Percentiles rank a stretch among this genome's conserved stretches.
phyloP scores from a whole-genome alignment of 2,797 vertebrate species.

The Austrolebias charrua region DNA sequence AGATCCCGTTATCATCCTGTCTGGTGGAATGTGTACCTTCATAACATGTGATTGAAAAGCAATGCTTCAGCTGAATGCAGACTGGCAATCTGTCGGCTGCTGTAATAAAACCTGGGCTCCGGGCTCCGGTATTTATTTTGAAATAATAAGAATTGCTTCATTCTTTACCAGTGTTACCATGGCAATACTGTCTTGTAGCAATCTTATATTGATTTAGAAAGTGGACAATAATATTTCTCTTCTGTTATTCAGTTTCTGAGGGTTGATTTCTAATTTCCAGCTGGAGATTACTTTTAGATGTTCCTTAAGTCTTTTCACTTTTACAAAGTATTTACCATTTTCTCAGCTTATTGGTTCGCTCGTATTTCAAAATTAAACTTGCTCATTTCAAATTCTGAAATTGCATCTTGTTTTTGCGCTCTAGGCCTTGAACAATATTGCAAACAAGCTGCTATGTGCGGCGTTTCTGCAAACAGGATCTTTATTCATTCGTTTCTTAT shows the following conservation, averaged over 20 bases:
- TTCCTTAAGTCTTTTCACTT: constrained; percentile 98
- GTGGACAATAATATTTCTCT: constrained; percentile 99
- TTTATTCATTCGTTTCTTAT: constrained; percentile 27
- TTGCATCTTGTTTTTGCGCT: constrained; percentile 91
- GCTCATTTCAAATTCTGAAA: constrained; percentile 99
- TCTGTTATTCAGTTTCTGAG: constrained; percentile 97
- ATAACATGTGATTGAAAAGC: constrained; percentile 97
- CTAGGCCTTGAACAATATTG: constrained; percentile 92
- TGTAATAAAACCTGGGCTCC: constrained; percentile 99
- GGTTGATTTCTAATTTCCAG: constrained; percentile 99
- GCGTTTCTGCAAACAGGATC: constrained; percentile 77
- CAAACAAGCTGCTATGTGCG: constrained; percentile 72
- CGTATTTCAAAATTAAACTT: constrained; percentile 98
- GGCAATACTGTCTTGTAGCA: constrained; percentile 97
- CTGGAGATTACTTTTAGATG: constrained; percentile 99
- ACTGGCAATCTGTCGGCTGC: constrained; percentile 92
- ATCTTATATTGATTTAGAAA: constrained; percentile 99
- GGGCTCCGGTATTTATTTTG: constrained; percentile 98
- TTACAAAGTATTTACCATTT: constrained; percentile 89
- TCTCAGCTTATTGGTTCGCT: constrained; percentile 98
- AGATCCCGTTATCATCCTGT: constrained; percentile 84
- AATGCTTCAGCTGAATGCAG: constrained; percentile 97
- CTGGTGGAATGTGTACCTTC: constrained; percentile 92
- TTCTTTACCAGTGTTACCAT: constrained; percentile 99
- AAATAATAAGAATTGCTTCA: constrained; percentile 99